Percentiles rank a stretch among this genome's conserved stretches.
These are phyloP conservation scores for Gobio gobio DNA, from an alignment of 2,113 vertebrate genomes.

Conservation along the genomic window DNA sequence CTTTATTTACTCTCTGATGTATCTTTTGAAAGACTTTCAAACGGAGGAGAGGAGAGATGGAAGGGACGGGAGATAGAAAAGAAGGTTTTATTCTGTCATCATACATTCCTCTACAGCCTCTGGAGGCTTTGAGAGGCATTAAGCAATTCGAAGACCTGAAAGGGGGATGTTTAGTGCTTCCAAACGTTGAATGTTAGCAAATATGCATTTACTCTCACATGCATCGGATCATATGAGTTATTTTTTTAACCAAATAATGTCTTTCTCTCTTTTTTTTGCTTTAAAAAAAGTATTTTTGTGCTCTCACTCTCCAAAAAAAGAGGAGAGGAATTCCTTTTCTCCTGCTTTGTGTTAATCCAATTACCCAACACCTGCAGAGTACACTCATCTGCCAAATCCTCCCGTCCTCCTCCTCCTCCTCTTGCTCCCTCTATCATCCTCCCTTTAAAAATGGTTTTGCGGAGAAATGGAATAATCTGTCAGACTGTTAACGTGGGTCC, in stretches of 20 bases:
- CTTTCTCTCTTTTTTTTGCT: background rate
- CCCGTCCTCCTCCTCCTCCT: constrained; percentile 58
- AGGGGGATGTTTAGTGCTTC: background rate
- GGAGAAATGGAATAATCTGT: constrained; percentile 83
- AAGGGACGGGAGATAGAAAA: constrained; percentile 61
- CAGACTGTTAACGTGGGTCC: constrained; percentile 80
- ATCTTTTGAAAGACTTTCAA: constrained; percentile 52
- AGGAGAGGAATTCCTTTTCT: constrained; percentile 83
- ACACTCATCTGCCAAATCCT: constrained; percentile 83
- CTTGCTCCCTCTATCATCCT: constrained; percentile 56
- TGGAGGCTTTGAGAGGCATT: background rate
- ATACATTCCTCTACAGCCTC: constrained; percentile 71
- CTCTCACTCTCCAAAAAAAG: constrained; percentile 47
- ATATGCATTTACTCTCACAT: background rate
- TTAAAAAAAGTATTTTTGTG: background rate
- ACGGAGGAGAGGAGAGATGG: constrained; percentile 26
- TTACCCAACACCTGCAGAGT: constrained; percentile 91
- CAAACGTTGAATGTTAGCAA: constrained; percentile 2
- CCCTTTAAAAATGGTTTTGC: constrained; percentile 75
- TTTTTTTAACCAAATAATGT: background rate
- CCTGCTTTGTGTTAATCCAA: constrained; percentile 87
- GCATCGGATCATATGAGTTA: background rate
- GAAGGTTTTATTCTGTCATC: constrained; percentile 78
- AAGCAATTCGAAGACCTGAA: background rate
- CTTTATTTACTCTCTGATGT: constrained; percentile 59